Evolutionary conservation across 2,888 invertebrate species (phyloP), one percentile per base, ranked within the genome.

Genomic region (Nephrotoma appendiculata): DNA sequence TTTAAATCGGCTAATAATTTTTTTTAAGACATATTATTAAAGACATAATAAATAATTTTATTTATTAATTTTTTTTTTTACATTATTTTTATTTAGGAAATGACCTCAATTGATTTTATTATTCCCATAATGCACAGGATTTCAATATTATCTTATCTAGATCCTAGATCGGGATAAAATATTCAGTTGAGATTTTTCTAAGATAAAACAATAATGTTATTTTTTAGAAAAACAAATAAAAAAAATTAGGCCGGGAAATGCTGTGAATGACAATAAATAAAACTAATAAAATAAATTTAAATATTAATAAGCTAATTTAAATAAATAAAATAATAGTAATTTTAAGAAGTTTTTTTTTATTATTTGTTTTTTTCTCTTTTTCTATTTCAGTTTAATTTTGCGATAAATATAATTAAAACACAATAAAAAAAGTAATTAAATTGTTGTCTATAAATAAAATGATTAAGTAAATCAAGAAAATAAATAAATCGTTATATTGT

Each of bases 261-360:
- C 86, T 87, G 87, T 87, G 87, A 87, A 87, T 87, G 87, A 87
- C 87, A 87, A 86, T 84, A 87, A 87, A 87, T 19, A 86, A 57
- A 85, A 86, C 85, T 86, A 84, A 71, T 71, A 71, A 71, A 84
- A 84, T 84, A 84, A 43, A 43, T 84, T 84, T 84, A 84, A 84
- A 84, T 84, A 42, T 42, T 42, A 84, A 84, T 42, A 84, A 84
- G 41, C 12, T 42, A 84, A 84, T 41, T 42, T 84, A 84, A 71
- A 71, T 71, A 71, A 9, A 44, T 71, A 19, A 31, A 31, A 71
- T 71, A 11, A 19, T 71, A 52, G 19, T 71, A 71, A 71, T 71
- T 71, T 71, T 71, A 71, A 71, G 71, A 71, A 71, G 9, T 71
- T 71, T 71, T 44, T n/a, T 44, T 52, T 52, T 52, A 52, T 52